Conservation (phyloP, 2,797 vertebrate species). For the Rhinatrema bivittatum region DNA sequence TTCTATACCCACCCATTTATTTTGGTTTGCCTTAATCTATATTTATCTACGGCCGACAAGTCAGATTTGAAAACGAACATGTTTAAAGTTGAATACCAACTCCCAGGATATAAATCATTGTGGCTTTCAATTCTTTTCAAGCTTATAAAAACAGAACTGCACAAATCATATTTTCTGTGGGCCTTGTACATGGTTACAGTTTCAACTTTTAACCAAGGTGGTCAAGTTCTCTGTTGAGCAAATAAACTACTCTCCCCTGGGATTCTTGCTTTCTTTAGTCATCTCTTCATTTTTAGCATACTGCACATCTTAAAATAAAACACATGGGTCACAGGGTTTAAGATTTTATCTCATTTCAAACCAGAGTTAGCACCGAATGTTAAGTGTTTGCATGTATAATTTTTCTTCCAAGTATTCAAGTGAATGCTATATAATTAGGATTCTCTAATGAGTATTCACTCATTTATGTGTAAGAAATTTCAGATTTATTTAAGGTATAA, state of each 20-base stretch:
- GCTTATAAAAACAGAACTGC: slow-evolving; percentile 27
- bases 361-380: too few relatives aligned
- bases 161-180: slow-evolving; percentile 32
- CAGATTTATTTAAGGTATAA: too few relatives aligned
- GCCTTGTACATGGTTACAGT: slow-evolving; percentile 27
- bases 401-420: too few relatives aligned
- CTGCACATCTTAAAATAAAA: too few relatives aligned
- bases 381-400: too few relatives aligned
- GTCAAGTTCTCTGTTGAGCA: slow-evolving; percentile 29
- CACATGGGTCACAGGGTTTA: too few relatives aligned
- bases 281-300: too few relatives aligned
- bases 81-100: slow-evolving; percentile 45
- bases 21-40: slow-evolving; percentile 86
- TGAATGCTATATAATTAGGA: too few relatives aligned
- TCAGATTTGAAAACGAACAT: slow-evolving; percentile 66
- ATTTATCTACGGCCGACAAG: slow-evolving; percentile 83
- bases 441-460: too few relatives aligned
- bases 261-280: slow-evolving; percentile 28
- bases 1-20: slow-evolving; percentile 80
- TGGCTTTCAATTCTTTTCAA: slow-evolving; percentile 26
- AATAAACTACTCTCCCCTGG: slow-evolving; percentile 3
- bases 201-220: slow-evolving; percentile 35
- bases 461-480: too few relatives aligned
- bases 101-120: slow-evolving; percentile 46
- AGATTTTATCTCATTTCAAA: too few relatives aligned